Conservation (phyloP, 2,888 invertebrate species). For the Cinara cedri region DNA sequence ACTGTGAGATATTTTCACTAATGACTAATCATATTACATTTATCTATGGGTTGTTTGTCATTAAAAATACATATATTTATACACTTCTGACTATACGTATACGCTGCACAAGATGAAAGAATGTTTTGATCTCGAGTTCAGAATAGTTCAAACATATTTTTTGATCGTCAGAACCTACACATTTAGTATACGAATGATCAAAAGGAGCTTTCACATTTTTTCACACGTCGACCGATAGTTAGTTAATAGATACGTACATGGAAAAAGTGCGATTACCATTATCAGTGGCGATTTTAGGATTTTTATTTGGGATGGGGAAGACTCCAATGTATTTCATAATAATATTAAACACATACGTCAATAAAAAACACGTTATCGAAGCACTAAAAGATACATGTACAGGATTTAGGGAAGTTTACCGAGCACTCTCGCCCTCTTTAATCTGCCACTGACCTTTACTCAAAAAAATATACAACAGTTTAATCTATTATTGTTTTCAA, state of each 20-base stretch:
- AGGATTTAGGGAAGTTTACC: too few species aligned
- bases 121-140: neutral
- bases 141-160: neutral
- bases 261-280: slow-evolving; percentile 2
- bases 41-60: neutral
- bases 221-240: neutral
- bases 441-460: too few species aligned
- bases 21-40: neutral
- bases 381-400: too few species aligned
- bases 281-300: too few species aligned
- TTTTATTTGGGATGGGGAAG: too few species aligned
- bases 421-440: too few species aligned
- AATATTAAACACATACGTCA: too few species aligned
- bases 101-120: neutral
- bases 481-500: neutral
- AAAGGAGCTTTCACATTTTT: slow-evolving; percentile 28
- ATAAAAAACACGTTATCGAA: too few species aligned
- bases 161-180: neutral
- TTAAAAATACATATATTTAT: neutral
- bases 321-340: too few species aligned
- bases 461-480: neutral
- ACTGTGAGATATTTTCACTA: too few species aligned
- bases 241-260: too few species aligned
- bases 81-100: neutral
- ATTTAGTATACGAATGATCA: neutral